phyloP scores from a whole-genome alignment of 2,113 vertebrate genomes.

The Variabilichromis moorii region DNA sequence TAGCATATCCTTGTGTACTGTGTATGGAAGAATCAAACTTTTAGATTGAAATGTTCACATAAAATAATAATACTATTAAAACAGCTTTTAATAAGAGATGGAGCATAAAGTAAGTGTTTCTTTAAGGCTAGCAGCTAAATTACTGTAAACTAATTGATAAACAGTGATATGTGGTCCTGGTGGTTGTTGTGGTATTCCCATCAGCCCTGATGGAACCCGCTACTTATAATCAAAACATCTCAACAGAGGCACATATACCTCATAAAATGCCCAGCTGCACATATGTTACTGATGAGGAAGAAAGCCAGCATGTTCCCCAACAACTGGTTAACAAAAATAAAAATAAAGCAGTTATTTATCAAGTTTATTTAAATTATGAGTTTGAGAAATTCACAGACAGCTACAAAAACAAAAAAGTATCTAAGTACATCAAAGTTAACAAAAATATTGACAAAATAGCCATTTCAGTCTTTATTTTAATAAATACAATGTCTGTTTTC shows the following conservation, averaged over 20 bases:
- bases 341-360: background rate
- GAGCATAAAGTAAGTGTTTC: background rate
- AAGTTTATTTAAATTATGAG: background rate
- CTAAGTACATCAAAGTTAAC: background rate
- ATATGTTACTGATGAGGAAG: background rate
- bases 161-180: background rate
- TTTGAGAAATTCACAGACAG: background rate
- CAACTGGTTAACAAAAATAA: background rate
- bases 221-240: background rate
- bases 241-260: background rate
- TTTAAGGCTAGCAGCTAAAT: background rate
- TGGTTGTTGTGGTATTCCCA: background rate
- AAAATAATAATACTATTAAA: background rate
- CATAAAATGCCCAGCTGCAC: background rate
- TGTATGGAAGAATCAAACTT: background rate
- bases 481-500: constrained; percentile 3
- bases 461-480: background rate
- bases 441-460: background rate
- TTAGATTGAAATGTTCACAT: background rate
- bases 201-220: background rate
- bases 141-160: background rate
- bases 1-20: background rate
- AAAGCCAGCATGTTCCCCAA: background rate
- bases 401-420: background rate
- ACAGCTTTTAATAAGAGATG: background rate